Base-by-base conservation (phyloP, 2,888 invertebrate genomes). In the Metacarcinus magister region DNA sequence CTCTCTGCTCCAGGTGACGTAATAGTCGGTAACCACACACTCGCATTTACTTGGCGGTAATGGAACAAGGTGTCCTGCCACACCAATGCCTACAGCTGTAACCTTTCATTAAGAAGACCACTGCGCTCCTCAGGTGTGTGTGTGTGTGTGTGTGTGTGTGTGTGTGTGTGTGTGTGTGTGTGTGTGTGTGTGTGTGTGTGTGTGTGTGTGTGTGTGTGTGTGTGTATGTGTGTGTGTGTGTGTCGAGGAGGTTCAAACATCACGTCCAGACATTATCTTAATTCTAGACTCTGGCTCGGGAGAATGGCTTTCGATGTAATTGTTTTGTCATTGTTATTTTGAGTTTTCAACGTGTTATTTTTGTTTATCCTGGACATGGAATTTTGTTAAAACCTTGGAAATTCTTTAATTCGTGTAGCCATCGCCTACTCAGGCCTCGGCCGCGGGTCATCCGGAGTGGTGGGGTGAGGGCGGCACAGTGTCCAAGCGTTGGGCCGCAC, bases 391-490 rank as follows among this genome's bases (percentile, higher is more conserved):
- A 87, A 16, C 4, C 19, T 87, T 0, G 16, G 87, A 32, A 39
- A 1, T 13, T 87, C 32, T 16, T 39, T 87, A 10, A 87, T 16
- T 2, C 2, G 32, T 82, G 39, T 19, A 87, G 87, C 87, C 87
- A 75, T 75, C 39, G 19, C 28, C 16, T 75, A 4, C 16, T 87
- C 39, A 87, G 39, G 87, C 87, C 39, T 32, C 39, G 32, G 87
- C 87, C 87, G 10, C 39, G 32, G 87, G 39, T 28, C 28, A 10
- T 75, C 28, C 5, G 75, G 28, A 28, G 75, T 75, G 67, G 67
- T 67, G 67, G 67, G n/a, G n/a, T 48, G 54, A 7, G 54, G 92
- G 92, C 92, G 92, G 92, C 92, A 92, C 92, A 8, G 48, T 54
- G 39, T 48, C 48, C 54, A 13, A 13, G 48, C 46, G 54, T 89